These are phyloP conservation scores for Phaethornis superciliosus DNA, from an alignment of 2,113 vertebrate species.

Conservation along the genomic window DNA sequence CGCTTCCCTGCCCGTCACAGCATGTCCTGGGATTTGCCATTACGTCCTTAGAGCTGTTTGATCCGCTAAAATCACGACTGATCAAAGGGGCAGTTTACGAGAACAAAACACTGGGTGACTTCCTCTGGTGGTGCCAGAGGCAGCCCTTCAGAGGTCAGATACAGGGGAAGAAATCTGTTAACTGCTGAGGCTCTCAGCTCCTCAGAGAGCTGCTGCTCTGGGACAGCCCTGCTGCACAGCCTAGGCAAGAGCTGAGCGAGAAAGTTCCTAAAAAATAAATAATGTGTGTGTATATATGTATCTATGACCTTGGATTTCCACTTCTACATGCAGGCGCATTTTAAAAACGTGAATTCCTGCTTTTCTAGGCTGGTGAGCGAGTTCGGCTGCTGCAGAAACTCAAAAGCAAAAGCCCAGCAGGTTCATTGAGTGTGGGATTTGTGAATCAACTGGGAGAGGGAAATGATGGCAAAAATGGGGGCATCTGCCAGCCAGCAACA, in stretches of 20 bases:
- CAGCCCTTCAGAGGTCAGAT: not conserved
- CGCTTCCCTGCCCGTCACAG: not conserved
- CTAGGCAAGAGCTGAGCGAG: not conserved
- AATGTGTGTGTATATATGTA: not conserved
- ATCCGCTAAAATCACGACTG: not conserved
- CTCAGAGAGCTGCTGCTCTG: not conserved
- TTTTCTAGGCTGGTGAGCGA: not conserved
- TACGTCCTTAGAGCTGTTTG: slow-evolving; percentile 42
- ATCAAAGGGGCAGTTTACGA: slow-evolving; percentile 59
- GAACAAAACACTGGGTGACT: slow-evolving; percentile 54
- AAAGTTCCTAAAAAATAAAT: not conserved
- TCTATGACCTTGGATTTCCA: not conserved
- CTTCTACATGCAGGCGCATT: not conserved
- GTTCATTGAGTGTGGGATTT: not conserved
- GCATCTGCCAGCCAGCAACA: not conserved
- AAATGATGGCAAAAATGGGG: not conserved
- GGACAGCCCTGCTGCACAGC: not conserved
- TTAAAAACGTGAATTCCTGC: not conserved
- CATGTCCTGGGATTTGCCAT: not conserved
- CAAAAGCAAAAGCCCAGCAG: not conserved
- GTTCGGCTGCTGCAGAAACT: not conserved
- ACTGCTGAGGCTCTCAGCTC: not conserved
- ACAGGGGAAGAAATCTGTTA: not conserved
- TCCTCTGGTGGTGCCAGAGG: slow-evolving; percentile 50
- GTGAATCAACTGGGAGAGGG: not conserved